Evolutionary conservation across 2,797 vertebrate genomes (phyloP).

Genomic region (Hephaestus fuliginosus): DNA sequence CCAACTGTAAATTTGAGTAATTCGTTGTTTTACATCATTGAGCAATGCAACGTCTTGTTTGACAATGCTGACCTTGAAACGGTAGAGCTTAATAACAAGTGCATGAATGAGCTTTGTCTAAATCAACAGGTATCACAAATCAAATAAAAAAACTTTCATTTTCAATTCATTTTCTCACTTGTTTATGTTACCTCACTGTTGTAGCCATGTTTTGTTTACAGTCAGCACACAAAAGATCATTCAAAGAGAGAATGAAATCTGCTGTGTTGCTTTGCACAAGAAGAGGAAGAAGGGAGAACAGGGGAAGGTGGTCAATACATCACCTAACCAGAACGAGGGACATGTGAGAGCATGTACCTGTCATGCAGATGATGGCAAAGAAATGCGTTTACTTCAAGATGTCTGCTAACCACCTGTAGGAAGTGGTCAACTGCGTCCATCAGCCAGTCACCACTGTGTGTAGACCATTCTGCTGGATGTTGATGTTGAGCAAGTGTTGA

Average conservation of each 20-base stretch:
- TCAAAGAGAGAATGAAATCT: not conserved
- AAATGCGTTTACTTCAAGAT: constrained; percentile 21
- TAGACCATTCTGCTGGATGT: constrained; percentile 3
- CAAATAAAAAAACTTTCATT: not conserved
- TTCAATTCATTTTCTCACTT: not conserved
- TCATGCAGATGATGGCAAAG: constrained; percentile 26
- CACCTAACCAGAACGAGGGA: constrained; percentile 23
- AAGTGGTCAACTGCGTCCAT: constrained; percentile 3
- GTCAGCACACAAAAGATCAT: not conserved
- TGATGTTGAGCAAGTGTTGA: not conserved
- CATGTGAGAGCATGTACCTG: constrained; percentile 16
- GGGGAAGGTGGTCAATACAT: constrained; percentile 3
- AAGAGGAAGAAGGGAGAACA: not conserved
- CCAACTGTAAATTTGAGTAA: constrained; percentile 45
- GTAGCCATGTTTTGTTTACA: constrained; percentile 10
- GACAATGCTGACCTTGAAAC: constrained; percentile 40
- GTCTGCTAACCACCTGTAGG: not conserved
- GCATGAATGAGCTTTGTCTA: constrained; percentile 14
- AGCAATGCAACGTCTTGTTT: constrained; percentile 37
- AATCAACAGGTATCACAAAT: constrained; percentile 7
- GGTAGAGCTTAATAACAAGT: not conserved
- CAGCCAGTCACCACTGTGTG: constrained; percentile 9
- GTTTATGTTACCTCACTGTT: not conserved
- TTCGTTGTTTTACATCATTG: constrained; percentile 47
- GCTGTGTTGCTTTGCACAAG: not conserved